Base-by-base conservation (phyloP, 2,888 invertebrate genomes). In the Dryobotodes eremita region DNA sequence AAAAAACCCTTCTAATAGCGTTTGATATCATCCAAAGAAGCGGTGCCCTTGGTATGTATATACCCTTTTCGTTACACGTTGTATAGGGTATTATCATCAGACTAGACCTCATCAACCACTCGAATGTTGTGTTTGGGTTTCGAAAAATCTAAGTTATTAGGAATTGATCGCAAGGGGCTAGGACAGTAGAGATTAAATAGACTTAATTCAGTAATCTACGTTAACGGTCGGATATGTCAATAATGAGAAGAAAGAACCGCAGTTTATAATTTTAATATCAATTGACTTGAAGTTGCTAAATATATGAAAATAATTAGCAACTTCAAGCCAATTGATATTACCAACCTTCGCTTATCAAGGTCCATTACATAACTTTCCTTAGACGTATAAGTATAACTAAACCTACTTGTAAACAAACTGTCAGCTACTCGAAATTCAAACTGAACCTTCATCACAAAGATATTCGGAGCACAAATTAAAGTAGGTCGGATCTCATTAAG, bases 401-500 rank as follows among this genome's bases (percentile, higher is more conserved):
- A 80, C 50, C 36, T 64, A 61, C 72, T 36, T 57, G 72, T 59
- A 53, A 73, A 76, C 86, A 86, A 83, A 86, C 76, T 80, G 72
- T 75, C 82, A 79, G 42, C 68, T 62, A 71, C 80, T 77, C 50
- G 50, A 80, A 87, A 85, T 73, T 85, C 77, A 75, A 72, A 84
- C 81, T 36, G 46, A 69, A 77, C 86, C 84, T 82, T 71, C 82
- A 64, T 87, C 80, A 83, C 77, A 66, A 81, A 86, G 78, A 85
- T 85, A 84, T 86, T 86, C 75, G 61, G 75, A 69, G 50, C 81
- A 55, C 79, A 80, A 87, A 88, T 88, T 86, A 79, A 84, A 87
- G 75, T 77, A 74, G 84, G 82, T 76, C 70, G 75, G 82, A 81
- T 76, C 88, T 88, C 82, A 86, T 89, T 89, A 82, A 82, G 69